Base-by-base conservation (phyloP, 2,888 invertebrate genomes). In the Lycocerus yunnanus region DNA sequence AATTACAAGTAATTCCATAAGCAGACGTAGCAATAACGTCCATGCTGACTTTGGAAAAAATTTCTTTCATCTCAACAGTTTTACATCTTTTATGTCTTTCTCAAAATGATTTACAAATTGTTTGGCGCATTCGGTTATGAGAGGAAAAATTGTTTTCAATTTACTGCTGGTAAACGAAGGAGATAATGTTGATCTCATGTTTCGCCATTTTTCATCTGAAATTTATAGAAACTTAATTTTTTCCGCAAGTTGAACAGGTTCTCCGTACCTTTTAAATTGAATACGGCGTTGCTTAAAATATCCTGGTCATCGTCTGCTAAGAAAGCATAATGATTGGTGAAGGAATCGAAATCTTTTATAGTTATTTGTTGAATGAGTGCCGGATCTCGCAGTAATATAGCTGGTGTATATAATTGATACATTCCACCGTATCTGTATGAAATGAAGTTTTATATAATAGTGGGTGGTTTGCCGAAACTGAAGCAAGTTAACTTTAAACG, bases 341-440 rank as follows among this genome's bases (percentile, higher is more conserved):
- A 74, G 15, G 67, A 69, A 61, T 74, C 74, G 43, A 74, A 74
- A 20, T 74, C 68, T 6, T 74, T 74, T 5, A 73, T 69, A 0
- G 66, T 66, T 69, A 73, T 66, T 69, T 73, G 58, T 73, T 73
- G 69, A 11, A 73, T 67, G n/a, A 74, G 15, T 9, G 67, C 70
- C 5, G 63, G 70, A 74, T 74, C 74, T n/a, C 63, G 61, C 13
- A 74, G 5, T 5, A 67, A 14, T 4, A 74, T 16, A 11, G 15
- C 18, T 2, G 61, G 59, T 61, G 9, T 60, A 20, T 5, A 10
- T 20, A 70, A 71, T 14, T 69, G 70, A 8, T 70, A 70, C 15
- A n/a, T 43, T 6, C 73, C 73, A 18, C 15, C 58, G 9, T 73
- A 73, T 43, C 73, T 73, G 18, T 18, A 14, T 2, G 1, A 65